A percentile compares a stretch with the other conserved stretches of the same genome.
These are phyloP conservation scores for Globodera ellingtonae DNA, from an alignment of 1,140 invertebrate species.

Conservation along the genomic window DNA sequence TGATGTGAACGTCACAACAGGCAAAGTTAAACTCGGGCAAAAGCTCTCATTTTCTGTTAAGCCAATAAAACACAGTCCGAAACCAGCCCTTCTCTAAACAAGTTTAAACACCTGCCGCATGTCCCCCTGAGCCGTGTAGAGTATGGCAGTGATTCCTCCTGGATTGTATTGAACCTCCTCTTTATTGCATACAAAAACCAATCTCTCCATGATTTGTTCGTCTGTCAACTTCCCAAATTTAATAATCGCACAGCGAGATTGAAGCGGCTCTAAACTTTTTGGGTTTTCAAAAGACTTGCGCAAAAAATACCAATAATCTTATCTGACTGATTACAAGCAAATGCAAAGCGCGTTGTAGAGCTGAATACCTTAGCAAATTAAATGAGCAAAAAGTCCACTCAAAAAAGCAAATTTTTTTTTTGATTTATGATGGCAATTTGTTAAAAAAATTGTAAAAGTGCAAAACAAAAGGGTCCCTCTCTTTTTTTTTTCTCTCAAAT, in stretches of 20 bases:
- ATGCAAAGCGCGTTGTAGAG: slow-evolving; percentile 91
- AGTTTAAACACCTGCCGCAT: slow-evolving; percentile 76
- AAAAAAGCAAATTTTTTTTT: no score
- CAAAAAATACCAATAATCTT: slow-evolving; percentile 81
- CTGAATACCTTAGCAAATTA: slow-evolving; percentile 76
- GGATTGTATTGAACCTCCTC: slow-evolving; percentile 83
- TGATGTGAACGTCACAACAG: no score
- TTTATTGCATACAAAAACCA: slow-evolving; percentile 76
- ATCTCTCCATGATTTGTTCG: slow-evolving; percentile 79
- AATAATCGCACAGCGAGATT: slow-evolving; percentile 94
- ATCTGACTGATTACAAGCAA: slow-evolving; percentile 97
- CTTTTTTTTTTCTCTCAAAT: no score
- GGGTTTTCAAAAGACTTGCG: neutral
- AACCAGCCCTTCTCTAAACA: no score
- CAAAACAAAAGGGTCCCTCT: no score
- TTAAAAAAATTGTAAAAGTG: no score
- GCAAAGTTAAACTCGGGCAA: no score
- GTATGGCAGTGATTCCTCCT: slow-evolving; percentile 91
- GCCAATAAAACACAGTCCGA: no score
- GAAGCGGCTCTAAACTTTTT: slow-evolving; percentile 80
- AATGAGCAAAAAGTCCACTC: no score
- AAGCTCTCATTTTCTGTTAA: no score
- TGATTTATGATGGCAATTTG: no score
- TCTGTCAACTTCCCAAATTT: slow-evolving; percentile 89
- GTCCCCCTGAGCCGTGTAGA: slow-evolving; percentile 97